phyloP scores from a whole-genome alignment of 1,140 invertebrate species.

The Neodiprion pinetum region DNA sequence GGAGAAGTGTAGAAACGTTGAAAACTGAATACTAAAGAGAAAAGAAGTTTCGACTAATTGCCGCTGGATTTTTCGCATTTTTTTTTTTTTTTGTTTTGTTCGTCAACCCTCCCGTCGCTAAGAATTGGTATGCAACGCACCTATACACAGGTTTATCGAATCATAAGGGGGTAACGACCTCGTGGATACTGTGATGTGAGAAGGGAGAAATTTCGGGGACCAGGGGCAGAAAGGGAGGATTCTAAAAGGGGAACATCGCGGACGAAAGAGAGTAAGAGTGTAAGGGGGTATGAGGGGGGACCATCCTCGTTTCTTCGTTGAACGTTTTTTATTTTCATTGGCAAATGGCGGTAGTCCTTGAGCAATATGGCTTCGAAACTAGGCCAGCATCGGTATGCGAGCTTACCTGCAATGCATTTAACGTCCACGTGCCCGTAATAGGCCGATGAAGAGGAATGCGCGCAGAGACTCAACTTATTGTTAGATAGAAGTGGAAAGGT shows the following conservation, averaged over 20 bases:
- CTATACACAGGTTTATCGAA: constrained; percentile 49
- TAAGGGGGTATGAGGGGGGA: background rate
- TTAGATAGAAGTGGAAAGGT: background rate
- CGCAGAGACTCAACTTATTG: background rate
- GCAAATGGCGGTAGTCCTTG: constrained; percentile 47
- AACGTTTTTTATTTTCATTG: constrained; percentile 43
- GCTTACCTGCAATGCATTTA: constrained; percentile 24
- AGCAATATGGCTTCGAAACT: constrained; percentile 40
- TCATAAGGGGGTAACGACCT: constrained; percentile 56
- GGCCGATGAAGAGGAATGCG: constrained; percentile 11
- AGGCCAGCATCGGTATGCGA: constrained; percentile 45
- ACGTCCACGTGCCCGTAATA: constrained; percentile 36
- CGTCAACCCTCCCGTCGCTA: background rate
- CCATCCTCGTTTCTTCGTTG: constrained; percentile 43
- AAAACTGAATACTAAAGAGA: too few relatives aligned
- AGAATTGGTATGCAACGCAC: constrained; percentile 32
- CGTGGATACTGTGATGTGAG: constrained; percentile 21
- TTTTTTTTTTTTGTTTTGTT: background rate
- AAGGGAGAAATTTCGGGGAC: too few relatives aligned
- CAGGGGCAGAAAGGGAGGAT: constrained; percentile 43
- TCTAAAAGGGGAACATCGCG: constrained; percentile 14
- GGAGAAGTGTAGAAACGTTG: too few relatives aligned
- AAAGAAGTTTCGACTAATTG: constrained; percentile 19
- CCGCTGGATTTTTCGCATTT: constrained; percentile 6
- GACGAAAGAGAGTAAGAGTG: background rate